Evolutionary conservation across 1,140 invertebrate genomes (phyloP), one percentile per base, ranked within the genome.

Genomic region (Lordiphosa collinella): DNA sequence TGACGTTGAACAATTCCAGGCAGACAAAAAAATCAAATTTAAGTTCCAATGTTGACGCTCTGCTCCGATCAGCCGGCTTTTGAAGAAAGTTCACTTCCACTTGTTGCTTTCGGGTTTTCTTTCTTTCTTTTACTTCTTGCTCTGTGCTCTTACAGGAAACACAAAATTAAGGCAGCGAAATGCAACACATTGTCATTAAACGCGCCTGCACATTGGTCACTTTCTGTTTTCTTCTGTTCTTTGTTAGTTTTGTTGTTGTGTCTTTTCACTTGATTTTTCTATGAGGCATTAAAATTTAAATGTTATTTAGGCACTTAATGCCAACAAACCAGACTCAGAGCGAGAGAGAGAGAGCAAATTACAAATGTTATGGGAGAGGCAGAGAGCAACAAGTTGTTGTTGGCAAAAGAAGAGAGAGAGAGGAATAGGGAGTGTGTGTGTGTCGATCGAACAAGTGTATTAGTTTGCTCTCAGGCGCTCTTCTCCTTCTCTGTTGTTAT

Each of bases 41-140:
- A 29, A 29, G 25, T 29, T 29, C 25, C 25, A 8, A 29, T 29
- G 25, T 29, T 29, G 25, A 29, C 1, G 25, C 38, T 63, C 47
- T 36, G 31, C 49, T 34, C 49, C 63, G 47, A 32, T 41, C 60
- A 29, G 68, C 78, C 78, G 78, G 78, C 78, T 84, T 82, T 84
- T 82, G 40, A 71, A 82, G 66, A 80, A 82, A 71, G 57, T 57
- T 69, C 35, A 50, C 51, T 61, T 71, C 72, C 79, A 84, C 72
- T 84, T 82, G 78, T 82, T 84, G 79, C 69, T 82, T 53, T 36
- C 53, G 29, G 49, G n/a, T n/a, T n/a, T 50, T 53, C 22, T 63
- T 57, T 32, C 40, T 55, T 25, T 59, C 9, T 62, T 16, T 36
- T 35, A 41, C 40, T 40, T 38, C 29, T 59, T 55, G 14, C 51